Evolutionary conservation across 1,140 invertebrate genomes (phyloP).

Genomic region (Cephus cinctus): DNA sequence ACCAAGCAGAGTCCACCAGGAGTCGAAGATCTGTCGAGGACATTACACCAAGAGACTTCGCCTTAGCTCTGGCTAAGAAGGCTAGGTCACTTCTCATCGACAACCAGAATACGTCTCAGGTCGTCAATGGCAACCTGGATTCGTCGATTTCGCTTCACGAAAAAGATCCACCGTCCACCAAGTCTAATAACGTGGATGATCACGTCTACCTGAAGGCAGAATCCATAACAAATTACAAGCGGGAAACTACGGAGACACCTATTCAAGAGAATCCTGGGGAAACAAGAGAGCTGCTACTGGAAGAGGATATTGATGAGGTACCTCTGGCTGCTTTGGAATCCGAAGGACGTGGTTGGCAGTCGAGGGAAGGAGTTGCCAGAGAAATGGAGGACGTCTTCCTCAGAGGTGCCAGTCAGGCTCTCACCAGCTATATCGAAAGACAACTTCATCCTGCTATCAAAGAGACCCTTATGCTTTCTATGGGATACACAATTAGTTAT

Average conservation of each 20-base stretch:
- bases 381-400: conserved; percentile 84
- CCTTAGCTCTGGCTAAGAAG: conserved; percentile 17
- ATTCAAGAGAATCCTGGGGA: conserved; percentile 19
- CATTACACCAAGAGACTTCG: conserved; percentile 29
- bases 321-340: not conserved
- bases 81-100: not conserved
- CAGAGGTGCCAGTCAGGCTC: conserved; percentile 72
- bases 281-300: conserved; percentile 28
- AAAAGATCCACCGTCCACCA: too few relatives aligned
- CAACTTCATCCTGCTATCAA: conserved; percentile 80
- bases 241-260: conserved; percentile 3
- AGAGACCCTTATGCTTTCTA: conserved; percentile 79
- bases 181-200: too few relatives aligned
- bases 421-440: conserved; percentile 80
- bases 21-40: conserved; percentile 15
- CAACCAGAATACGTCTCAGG: not conserved
- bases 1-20: not conserved
- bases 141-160: too few relatives aligned
- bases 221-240: conserved; percentile 12
- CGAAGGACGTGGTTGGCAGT: conserved; percentile 36
- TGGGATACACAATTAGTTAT: conserved; percentile 83
- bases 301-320: conserved; percentile 22
- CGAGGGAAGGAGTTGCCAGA: conserved; percentile 62
- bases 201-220: too few relatives aligned
- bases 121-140: not conserved